These are phyloP conservation scores for Lucinisca nassula DNA, from an alignment of 2,888 invertebrate species.

Conservation along the genomic window DNA sequence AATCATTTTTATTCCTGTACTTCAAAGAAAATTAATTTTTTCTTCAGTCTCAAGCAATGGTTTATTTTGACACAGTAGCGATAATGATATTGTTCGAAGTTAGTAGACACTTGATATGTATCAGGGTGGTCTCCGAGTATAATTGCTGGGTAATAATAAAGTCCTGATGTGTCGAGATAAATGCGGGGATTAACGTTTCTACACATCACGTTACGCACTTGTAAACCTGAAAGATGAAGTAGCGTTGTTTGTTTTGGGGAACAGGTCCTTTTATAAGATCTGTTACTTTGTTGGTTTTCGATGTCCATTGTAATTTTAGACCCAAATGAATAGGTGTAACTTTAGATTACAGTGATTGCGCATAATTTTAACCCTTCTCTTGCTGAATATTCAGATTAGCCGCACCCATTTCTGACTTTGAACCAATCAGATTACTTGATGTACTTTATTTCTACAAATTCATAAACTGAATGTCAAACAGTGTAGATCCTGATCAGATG, in stretches of 20 bases:
- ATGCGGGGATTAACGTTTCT: constrained; percentile 38
- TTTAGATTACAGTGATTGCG: no score
- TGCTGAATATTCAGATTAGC: no score
- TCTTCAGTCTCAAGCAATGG: neutral
- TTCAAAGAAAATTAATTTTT: neutral
- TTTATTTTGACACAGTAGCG: neutral
- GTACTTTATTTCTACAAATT: no score
- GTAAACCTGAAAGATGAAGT: neutral
- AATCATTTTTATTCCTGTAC: neutral
- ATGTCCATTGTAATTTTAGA: neutral
- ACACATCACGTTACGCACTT: constrained; percentile 37
- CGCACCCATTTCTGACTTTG: no score
- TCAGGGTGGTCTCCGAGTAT: neutral
- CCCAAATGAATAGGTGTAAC: no score
- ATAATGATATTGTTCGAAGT: neutral
- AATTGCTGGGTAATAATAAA: neutral
- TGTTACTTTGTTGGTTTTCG: constrained; percentile 3
- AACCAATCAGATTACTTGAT: no score
- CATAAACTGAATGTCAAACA: no score
- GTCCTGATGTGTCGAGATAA: neutral
- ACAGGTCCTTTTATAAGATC: neutral
- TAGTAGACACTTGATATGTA: neutral
- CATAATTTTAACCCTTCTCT: no score
- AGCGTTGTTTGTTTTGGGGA: constrained; percentile 1
- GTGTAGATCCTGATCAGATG: no score